Percentiles rank a stretch among this genome's conserved stretches.
phyloP scores from a whole-genome alignment of 2,888 invertebrate genomes.

The Drosophila suboccidentalis region DNA sequence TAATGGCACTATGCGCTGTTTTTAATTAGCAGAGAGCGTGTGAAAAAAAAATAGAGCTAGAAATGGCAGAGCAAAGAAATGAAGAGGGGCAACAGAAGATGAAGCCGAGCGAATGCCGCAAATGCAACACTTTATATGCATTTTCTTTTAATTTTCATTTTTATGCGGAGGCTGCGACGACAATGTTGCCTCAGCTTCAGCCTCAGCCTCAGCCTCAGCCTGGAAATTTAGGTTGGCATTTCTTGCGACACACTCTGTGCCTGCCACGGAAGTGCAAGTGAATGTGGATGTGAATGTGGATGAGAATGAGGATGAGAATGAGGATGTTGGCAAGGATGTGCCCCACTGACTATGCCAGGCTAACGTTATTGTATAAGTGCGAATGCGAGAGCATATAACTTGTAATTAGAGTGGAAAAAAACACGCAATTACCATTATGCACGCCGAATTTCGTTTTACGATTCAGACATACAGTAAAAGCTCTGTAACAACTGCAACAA shows the following conservation, averaged over 20 bases:
- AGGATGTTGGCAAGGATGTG: constrained; percentile 46
- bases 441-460: constrained; percentile 78
- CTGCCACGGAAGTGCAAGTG: constrained; percentile 24
- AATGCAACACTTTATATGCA: constrained; percentile 80
- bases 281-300: constrained; percentile 14
- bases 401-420: constrained; percentile 77
- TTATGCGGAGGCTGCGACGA: constrained; percentile 62
- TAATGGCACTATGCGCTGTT: constrained; percentile 74
- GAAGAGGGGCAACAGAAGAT: constrained; percentile 26
- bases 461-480: constrained; percentile 55
- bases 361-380: constrained; percentile 40
- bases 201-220: constrained; percentile 30
- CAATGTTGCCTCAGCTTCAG: constrained; percentile 13
- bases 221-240: constrained; percentile 72
- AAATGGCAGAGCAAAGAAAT: constrained; percentile 26
- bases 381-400: constrained; percentile 63
- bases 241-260: constrained; percentile 56
- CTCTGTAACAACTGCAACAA: constrained; percentile 27
- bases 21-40: constrained; percentile 71
- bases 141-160: constrained; percentile 77
- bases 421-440: constrained; percentile 80
- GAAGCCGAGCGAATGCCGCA: constrained; percentile 54
- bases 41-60: constrained; percentile 27
- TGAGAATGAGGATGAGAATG: constrained; percentile 16
- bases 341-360: constrained; percentile 25